Base-by-base conservation (phyloP, 1,140 invertebrate genomes). In the Portunus trituberculatus region DNA sequence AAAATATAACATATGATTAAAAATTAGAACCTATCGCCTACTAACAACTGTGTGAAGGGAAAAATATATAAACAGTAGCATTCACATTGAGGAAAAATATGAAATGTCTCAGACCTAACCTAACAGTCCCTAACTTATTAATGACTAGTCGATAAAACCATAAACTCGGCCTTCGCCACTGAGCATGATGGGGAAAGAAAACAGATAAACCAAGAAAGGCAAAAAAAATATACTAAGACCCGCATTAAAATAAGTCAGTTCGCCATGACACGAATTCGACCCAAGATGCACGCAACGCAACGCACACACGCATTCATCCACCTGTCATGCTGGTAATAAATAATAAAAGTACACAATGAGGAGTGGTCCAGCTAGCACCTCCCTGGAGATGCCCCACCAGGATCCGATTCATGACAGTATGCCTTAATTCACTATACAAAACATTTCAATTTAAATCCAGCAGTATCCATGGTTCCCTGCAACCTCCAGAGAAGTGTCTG, bases 101-200 rank as follows among this genome's bases (percentile, higher is more conserved):
- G 67, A 8, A 76, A n/a, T 76, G 67, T 76, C 20, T 59, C 52
- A 59, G n/a, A 76, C 20, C 67, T 76, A 76, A 76, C 67, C 67
- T 76, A 76, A 76, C 67, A n/a, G 16, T 93, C 95, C 95, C 95
- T 95, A 95, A 93, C 95, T 91, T 90, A 95, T 95, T 93, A 95
- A 95, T 95, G 95, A 95, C 95, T 95, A 95, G 95, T 95, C 93
- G 93, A 90, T 82, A 93, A 92, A 92, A 93, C 93, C 93, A 93
- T 76, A 83, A 93, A 89, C 76, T 87, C 88, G 59, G 88, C 52
- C 82, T 93, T 93, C 67, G 93, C 88, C 91, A 93, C 95, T 95
- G 95, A 95, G 95, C 95, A 95, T 91, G 88, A 90, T 95, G 92
- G 93, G 92, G 82, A 94, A 91, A 83, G 52, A 59, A 90, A 94